Percentiles rank a stretch among this genome's conserved stretches.
phyloP scores from a whole-genome alignment of 2,888 invertebrate species.

The Ephialtes manifestator region DNA sequence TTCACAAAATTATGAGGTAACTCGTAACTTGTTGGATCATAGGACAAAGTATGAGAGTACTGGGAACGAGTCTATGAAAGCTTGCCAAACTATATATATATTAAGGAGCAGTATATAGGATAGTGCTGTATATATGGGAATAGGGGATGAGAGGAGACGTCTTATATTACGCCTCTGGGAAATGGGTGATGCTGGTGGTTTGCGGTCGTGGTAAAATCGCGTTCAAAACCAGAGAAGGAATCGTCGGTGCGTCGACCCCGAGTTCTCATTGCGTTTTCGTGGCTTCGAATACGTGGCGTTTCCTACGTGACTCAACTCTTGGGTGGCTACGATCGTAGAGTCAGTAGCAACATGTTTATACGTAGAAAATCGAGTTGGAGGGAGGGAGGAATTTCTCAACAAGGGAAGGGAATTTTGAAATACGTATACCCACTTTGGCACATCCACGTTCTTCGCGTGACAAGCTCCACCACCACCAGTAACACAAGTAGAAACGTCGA shows the following conservation, averaged over 20 bases:
- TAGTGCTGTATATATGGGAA: conserved; percentile 27
- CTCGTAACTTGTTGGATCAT: conserved; percentile 48
- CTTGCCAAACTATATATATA: conserved; percentile 27
- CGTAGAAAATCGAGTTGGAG: neutral
- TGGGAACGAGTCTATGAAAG: conserved; percentile 9
- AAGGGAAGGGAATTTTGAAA: conserved; percentile 20
- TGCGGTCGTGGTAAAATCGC: conserved; percentile 5
- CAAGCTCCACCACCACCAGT: conserved; percentile 1
- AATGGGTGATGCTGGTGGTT: neutral
- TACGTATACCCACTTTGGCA: conserved; percentile 22
- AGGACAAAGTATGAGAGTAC: conserved; percentile 16
- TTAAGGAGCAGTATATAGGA: conserved; percentile 6
- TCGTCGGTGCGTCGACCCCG: neutral
- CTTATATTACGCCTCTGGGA: conserved; percentile 18
- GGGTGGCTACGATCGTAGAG: neutral
- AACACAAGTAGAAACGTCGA: neutral
- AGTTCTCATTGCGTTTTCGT: neutral
- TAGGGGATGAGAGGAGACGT: conserved; percentile 34
- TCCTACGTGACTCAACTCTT: neutral
- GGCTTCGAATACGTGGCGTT: neutral
- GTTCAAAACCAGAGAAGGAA: neutral
- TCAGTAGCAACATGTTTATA: conserved; percentile 4
- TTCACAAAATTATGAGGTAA: conserved; percentile 24
- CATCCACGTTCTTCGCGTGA: neutral
- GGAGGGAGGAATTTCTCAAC: neutral